These are phyloP conservation scores for Petrosia ficiformis DNA, from an alignment of 37 sponge, comb jelly and placozoan species.

Conservation along the genomic window DNA sequence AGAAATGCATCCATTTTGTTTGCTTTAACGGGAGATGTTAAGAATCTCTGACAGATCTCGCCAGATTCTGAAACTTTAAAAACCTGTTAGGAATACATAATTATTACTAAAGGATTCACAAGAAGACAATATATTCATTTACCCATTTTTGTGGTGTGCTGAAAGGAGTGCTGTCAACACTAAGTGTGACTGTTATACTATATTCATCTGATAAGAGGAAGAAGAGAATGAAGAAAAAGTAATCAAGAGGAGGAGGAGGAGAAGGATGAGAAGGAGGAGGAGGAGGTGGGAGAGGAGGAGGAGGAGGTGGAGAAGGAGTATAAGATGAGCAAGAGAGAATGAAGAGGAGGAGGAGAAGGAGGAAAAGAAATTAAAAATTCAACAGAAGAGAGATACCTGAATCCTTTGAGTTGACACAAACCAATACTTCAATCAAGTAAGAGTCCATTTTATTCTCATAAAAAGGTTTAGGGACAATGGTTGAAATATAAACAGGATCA, in stretches of 20 bases:
- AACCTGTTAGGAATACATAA: background rate
- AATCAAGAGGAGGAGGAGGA: background rate
- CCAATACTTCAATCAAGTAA: conserved; percentile 16
- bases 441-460: conserved; percentile 6
- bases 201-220: background rate
- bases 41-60: background rate
- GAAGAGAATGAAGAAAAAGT: background rate
- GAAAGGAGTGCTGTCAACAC: too few species aligned
- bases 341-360: conserved; percentile 2
- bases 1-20: background rate
- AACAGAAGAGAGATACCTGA: too few species aligned
- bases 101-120: too few species aligned
- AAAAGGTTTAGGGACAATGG: conserved; percentile 48
- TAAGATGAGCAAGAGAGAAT: background rate
- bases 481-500: conserved; percentile 22
- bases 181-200: too few species aligned
- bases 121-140: too few species aligned
- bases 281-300: too few species aligned
- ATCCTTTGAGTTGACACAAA: background rate
- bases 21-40: background rate
- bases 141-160: too few species aligned
- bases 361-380: background rate
- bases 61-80: background rate
- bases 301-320: background rate
- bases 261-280: too few species aligned